Base-by-base conservation (phyloP, 2,797 vertebrate genomes). In the Falco berigora region DNA sequence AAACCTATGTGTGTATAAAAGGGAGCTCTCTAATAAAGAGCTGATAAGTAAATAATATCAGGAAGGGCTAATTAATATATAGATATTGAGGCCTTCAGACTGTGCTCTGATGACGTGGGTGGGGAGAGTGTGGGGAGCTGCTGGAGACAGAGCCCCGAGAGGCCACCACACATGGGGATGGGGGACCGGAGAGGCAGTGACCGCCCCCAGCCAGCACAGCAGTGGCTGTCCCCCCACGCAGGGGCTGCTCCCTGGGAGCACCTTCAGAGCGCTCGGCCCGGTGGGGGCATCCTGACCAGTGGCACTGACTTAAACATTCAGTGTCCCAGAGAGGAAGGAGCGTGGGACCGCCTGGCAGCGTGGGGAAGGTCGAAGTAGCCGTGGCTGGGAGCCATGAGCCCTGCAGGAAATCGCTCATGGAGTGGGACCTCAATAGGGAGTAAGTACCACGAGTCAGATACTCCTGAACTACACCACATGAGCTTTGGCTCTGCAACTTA, bases 41-140 rank as follows among this genome's bases (percentile, higher is more conserved):
- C 64, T 75, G 81, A 83, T 44, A 44, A 96, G 63, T 47, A 55
- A 93, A 90, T 71, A 95, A 91, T 34, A 74, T 40, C 6, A 40
- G 25, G 44, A 64, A 83, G 86, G 49, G 53, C 56, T 72, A 93
- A 94, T 94, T 76, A 74, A 82, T 21, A 21, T 44, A 53, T 42
- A 61, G 42, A 32, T 53, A 17, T 5, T 1, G 4, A 63, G 53
- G 59, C 53, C 74, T 82, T 68, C 68, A 46, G 36, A 30, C 32
- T 28, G 52, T 30, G 30, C 36, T 40, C 3, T 13, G 50, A 11
- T 21, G 49, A 13, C 28, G 32, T 53, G 72, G n/a, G 46, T 10
- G 30, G 34, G 32, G n/a, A 18, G 12, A 52, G 14, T 6, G 28
- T 2, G 32, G 47, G 42, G 25, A 74, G 21, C 32, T 68, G 50